Evolutionary conservation across 2,888 invertebrate genomes (phyloP).

Genomic region (Apamea anceps): DNA sequence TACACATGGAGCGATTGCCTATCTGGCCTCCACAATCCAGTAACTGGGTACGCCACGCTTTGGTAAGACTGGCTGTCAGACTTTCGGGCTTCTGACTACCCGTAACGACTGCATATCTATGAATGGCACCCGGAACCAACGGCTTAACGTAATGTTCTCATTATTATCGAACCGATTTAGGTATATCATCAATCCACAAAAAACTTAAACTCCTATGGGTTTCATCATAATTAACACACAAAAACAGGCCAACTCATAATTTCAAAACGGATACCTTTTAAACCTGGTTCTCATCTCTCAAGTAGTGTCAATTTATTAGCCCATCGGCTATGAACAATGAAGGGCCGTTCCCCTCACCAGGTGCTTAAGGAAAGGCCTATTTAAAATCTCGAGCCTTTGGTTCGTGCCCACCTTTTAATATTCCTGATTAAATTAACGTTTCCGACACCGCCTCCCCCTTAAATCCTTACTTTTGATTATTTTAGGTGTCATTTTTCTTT

Average conservation of each 20-base stretch:
- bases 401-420: slow-evolving; percentile 65
- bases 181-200: too few species aligned
- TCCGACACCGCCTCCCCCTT: slow-evolving; percentile 44
- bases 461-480: slow-evolving; percentile 60
- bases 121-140: not conserved
- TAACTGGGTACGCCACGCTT: not conserved
- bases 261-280: not conserved
- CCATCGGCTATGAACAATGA: slow-evolving; percentile 52
- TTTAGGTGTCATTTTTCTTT: slow-evolving; percentile 42
- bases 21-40: not conserved
- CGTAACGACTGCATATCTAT: not conserved
- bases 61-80: not conserved
- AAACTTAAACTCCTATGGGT: not conserved
- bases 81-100: not conserved
- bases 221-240: not conserved
- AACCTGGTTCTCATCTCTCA: slow-evolving; percentile 18
- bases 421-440: slow-evolving; percentile 65
- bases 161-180: not conserved
- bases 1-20: not conserved
- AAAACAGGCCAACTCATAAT: not conserved
- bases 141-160: not conserved
- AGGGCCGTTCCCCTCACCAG: slow-evolving; percentile 47
- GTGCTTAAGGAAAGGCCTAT: slow-evolving; percentile 56
- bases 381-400: slow-evolving; percentile 63
- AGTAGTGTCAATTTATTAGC: slow-evolving; percentile 56